Base-by-base conservation (phyloP, 2,113 vertebrate species). In the Cyrtonyx montezumae region DNA sequence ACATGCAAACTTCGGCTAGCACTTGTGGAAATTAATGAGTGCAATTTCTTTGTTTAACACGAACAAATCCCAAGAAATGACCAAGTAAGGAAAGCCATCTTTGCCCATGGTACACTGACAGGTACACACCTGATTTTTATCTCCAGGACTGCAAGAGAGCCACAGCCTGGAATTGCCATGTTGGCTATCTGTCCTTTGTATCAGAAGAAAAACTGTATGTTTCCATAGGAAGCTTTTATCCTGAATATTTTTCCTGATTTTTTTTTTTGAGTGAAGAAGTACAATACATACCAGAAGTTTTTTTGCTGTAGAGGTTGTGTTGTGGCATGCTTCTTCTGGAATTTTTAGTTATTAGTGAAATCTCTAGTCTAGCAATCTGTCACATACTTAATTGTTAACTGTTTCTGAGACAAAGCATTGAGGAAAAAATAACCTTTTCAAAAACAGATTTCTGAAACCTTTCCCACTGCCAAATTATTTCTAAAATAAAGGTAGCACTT, bases 401-500 rank as follows among this genome's bases (percentile, higher is more conserved):
- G 10, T 48, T 62, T 40, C 55, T 70, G 51, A 81, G 17, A 48
- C 4, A 56, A 86, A 26, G 20, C 19, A 16, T 23, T 40, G 58
- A 77, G 63, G 58, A 80, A 37, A 3, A 12, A 48, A 23, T 22
- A 40, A 26, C 8, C 65, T n/a, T 48, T 84, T 63, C 48, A 70
- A 53, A 69, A 66, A n/a, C 15, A 69, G 20, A 34, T 17, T 55
- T 19, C 25, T 65, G 40, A 40, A 73, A 74, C 45, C 8, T n/a
- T 43, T 8, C 21, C 2, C 9, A 4, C 7, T 25, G 4, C 8
- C 11, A 11, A 0, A 25, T 32, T 46, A 59, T 46, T 14, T 18
- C 43, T 30, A 16, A 83, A 42, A 34, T 37, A 61, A 77, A 28
- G 4, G 6, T 37, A 66, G 11, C 56, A 32, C 28, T 79, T 59